phyloP scores from a whole-genome alignment of 2,113 vertebrate genomes.

The Stegastes partitus region DNA sequence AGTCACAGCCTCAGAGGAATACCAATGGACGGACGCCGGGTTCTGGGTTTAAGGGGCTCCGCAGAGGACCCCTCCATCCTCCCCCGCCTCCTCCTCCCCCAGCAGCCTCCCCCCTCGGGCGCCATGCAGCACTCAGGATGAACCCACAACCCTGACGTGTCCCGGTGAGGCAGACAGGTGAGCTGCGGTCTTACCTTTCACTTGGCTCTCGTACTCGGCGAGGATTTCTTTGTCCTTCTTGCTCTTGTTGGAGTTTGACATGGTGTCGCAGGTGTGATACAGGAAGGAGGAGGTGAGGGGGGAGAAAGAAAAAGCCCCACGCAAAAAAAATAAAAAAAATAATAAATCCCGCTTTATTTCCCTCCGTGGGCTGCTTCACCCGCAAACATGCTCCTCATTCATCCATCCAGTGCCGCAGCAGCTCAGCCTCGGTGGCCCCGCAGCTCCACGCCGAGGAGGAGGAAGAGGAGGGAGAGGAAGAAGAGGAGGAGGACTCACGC shows the following conservation, averaged over 20 bases:
- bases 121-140: constrained; percentile 82
- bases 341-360: constrained; percentile 35
- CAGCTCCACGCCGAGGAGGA: constrained; percentile 71
- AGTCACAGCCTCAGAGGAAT: constrained; percentile 74
- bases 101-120: constrained; percentile 51
- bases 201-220: constrained; percentile 94
- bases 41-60: constrained; percentile 14
- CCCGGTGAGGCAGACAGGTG: constrained; percentile 59
- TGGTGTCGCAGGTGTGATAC: constrained; percentile 55
- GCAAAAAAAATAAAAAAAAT: background rate
- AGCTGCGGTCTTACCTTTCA: constrained; percentile 89
- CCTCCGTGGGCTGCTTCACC: constrained; percentile 63
- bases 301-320: background rate
- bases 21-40: constrained; percentile 40
- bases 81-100: constrained; percentile 28
- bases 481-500: constrained; percentile 29
- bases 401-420: constrained; percentile 77
- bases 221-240: constrained; percentile 98
- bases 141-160: constrained; percentile 79
- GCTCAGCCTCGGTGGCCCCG: constrained; percentile 67
- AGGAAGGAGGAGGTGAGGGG: constrained; percentile 16
- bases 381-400: constrained; percentile 59
- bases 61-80: constrained; percentile 32
- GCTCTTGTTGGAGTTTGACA: constrained; percentile 92
- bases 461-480: constrained; percentile 35